Evolutionary conservation across 1,140 invertebrate genomes (phyloP).

Genomic region (Sipha flava): DNA sequence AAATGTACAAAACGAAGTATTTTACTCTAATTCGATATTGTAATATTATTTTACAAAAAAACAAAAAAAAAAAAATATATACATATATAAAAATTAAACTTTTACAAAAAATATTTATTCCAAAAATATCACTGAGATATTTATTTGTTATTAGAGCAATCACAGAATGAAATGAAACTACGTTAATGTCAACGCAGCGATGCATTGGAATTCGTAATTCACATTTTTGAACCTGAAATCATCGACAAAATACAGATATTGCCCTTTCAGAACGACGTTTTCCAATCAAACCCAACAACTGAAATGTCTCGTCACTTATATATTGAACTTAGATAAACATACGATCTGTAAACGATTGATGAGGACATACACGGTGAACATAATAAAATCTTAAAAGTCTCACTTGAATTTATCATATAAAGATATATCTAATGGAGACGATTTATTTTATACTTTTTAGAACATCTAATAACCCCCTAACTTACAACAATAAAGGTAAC

Average conservation of each 20-base stretch:
- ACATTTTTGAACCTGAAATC: not conserved
- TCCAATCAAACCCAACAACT: not conserved
- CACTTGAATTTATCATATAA: not conserved
- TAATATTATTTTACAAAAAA: too few species aligned
- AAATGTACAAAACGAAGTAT: too few species aligned
- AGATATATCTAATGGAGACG: not conserved
- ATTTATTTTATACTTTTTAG: not conserved
- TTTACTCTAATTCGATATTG: too few species aligned
- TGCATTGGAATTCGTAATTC: not conserved
- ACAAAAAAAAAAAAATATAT: too few species aligned
- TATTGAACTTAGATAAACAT: not conserved
- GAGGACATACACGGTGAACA: not conserved
- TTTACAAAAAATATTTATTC: not conserved
- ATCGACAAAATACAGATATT: not conserved
- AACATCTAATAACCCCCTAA: not conserved
- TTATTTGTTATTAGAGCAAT: not conserved
- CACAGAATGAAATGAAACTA: not conserved
- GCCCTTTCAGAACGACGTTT: not conserved
- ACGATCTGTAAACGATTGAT: not conserved
- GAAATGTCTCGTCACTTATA: not conserved
- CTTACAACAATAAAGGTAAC: not conserved
- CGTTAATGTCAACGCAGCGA: not conserved
- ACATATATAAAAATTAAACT: too few species aligned
- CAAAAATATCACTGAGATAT: not conserved
- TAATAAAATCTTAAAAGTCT: not conserved